Evolutionary conservation across 1,140 invertebrate species (phyloP), one percentile per base, ranked within the genome.

Genomic region (Calephelis nemesis): DNA sequence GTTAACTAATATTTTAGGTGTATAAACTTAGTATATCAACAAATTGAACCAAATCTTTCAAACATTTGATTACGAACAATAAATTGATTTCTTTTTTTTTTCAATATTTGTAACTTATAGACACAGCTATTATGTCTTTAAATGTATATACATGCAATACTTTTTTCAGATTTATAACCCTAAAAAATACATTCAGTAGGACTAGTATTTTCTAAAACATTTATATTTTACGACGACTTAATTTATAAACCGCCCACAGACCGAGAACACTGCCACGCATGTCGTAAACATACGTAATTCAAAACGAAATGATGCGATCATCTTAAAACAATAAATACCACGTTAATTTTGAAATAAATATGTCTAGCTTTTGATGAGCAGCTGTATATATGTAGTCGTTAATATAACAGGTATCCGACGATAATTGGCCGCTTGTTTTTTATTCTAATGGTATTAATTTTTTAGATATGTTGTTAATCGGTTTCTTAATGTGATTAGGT

Each of bases 311-410:
- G 52, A 58, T 58, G 54, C 54, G 54, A 58, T 58, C 54, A 12
- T 58, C 19, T 58, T 58, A 58, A 58, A 39, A 58, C 54, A 58
- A 58, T 58, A 58, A 58, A 58, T 58, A 39, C 54, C 54, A 19
- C 15, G 52, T 58, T 58, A 58, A 58, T 58, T 58, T 58, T 58
- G 54, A 58, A 58, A 58, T 58, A 39, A 58, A 58, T 58, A 58
- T 58, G 39, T 58, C 30, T 58, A 12, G 19, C 54, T 39, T 58
- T 58, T 58, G 54, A 58, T 58, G 54, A 58, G 19, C 54, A 58
- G 52, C 11, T 58, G 30, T 12, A 58, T 58, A 58, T 19, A 58
- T 58, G 54, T 58, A 58, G 54, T 58, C 54, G 39, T 58, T 58
- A 58, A 30, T 58, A 7, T 11, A 58, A 58, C 15, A 11, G 19